Conservation (phyloP, 2,888 invertebrate genomes). For the Morinoia aosen region DNA sequence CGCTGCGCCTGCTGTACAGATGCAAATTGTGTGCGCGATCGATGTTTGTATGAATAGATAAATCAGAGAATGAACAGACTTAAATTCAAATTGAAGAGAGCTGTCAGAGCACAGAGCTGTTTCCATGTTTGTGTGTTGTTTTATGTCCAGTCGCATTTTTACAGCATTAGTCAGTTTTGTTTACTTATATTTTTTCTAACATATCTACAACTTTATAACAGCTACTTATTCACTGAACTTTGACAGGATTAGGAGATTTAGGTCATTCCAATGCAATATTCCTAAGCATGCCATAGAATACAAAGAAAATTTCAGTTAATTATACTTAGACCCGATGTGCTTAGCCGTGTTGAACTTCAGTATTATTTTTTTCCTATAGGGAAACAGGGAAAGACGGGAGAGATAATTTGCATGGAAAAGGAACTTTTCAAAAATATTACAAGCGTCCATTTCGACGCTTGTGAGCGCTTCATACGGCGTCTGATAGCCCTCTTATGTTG, state of each 20-base stretch:
- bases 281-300: neutral
- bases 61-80: too few species aligned
- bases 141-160: too few species aligned
- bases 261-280: neutral
- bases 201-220: too few species aligned
- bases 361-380: neutral
- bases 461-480: too few species aligned
- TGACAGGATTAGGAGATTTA: neutral
- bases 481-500: too few species aligned
- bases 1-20: conserved; percentile 30
- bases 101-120: too few species aligned
- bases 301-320: neutral
- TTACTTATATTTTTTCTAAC: too few species aligned
- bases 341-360: too few species aligned
- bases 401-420: neutral
- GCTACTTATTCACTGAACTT: neutral
- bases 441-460: neutral
- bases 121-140: too few species aligned
- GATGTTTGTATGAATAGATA: too few species aligned
- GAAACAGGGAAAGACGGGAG: neutral
- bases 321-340: neutral
- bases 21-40: neutral
- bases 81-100: too few species aligned
- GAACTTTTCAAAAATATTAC: neutral
- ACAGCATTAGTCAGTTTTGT: too few species aligned